Percentiles rank a stretch among this genome's conserved stretches.
Conservation (phyloP, 2,888 invertebrate genomes). For the Heteromyza rotundicornis region DNA sequence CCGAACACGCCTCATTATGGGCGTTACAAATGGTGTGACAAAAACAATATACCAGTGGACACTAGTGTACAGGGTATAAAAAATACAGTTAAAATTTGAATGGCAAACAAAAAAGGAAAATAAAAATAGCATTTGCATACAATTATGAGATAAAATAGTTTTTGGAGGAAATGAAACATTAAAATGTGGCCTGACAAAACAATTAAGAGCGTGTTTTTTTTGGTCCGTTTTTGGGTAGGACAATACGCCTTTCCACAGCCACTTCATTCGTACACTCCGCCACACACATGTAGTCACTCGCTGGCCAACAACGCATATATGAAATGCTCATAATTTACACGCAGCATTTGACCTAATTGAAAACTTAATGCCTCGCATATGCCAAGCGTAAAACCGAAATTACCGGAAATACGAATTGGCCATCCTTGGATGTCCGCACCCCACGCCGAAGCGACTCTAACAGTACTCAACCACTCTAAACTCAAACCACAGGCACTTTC, state of each 20-base stretch:
- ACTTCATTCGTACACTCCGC: neutral
- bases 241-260: too few species aligned
- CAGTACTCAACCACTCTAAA: neutral
- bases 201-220: neutral
- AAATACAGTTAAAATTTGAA: too few species aligned
- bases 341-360: constrained; percentile 48
- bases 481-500: neutral
- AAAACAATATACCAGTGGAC: too few species aligned
- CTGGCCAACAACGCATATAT: neutral
- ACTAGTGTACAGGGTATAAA: too few species aligned
- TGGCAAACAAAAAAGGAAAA: neutral
- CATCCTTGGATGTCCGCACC: neutral
- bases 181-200: neutral
- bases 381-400: constrained; percentile 2
- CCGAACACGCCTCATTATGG: too few species aligned
- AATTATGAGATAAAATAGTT: neutral
- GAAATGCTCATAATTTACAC: constrained; percentile 38
- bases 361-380: neutral
- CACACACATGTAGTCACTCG: neutral
- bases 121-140: constrained; percentile 1
- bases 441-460: neutral
- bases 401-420: neutral
- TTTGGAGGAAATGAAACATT: neutral
- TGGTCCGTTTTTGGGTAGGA: too few species aligned
- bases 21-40: too few species aligned